Evolutionary conservation across 92 coral and sea anemone species (phyloP).

Genomic region (Blastomussa wellsi): DNA sequence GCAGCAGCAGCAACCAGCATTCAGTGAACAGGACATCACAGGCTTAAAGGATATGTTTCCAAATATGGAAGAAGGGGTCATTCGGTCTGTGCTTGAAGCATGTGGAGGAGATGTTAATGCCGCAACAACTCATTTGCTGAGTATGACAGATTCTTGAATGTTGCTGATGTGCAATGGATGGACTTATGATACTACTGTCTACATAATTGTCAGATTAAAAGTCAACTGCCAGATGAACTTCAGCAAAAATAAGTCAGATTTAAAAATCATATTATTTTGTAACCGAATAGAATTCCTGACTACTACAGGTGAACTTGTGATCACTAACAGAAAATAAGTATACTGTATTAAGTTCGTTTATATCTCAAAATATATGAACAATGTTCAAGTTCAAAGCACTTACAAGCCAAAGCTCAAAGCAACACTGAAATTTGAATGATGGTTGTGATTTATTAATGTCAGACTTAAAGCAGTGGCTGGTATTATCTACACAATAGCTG

Average conservation of each 20-base stretch:
- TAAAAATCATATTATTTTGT: neutral
- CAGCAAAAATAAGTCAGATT: neutral
- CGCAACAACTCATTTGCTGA: constrained; percentile 83
- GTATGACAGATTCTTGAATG: constrained; percentile 68
- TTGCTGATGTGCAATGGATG: neutral
- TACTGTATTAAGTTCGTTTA: neutral
- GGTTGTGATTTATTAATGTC: no score
- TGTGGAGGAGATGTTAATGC: constrained; percentile 86
- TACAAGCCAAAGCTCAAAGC: neutral
- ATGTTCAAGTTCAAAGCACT: neutral
- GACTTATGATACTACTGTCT: neutral
- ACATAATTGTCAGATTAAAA: neutral
- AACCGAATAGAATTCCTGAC: neutral
- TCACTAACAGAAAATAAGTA: neutral
- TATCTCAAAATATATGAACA: neutral
- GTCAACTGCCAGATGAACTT: neutral
- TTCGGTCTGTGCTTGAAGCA: constrained; percentile 89
- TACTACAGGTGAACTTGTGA: neutral
- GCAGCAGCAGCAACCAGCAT: constrained; percentile 30
- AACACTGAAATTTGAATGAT: no score
- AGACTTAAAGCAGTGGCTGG: neutral
- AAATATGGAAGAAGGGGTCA: constrained; percentile 91
- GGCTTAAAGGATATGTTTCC: constrained; percentile 98
- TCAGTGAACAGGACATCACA: constrained; percentile 70
- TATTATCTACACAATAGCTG: neutral